phyloP scores from a whole-genome alignment of 2,113 vertebrate species.

The Gnathonemus echidnorhynchus region DNA sequence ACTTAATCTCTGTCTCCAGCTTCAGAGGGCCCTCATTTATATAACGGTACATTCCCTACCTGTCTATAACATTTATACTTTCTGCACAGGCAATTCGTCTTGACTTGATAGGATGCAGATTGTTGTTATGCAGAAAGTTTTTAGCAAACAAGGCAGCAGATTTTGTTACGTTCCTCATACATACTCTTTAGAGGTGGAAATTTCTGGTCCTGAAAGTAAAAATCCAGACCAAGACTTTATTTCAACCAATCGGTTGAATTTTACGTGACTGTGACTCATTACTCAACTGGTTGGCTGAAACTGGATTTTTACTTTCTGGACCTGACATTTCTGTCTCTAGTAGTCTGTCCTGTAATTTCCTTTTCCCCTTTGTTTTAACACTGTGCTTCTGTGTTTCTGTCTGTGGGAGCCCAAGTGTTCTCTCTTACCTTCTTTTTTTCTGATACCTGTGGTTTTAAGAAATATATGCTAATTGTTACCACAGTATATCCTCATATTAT shows the following conservation, averaged over 20 bases:
- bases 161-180: background rate
- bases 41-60: background rate
- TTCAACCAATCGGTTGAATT: background rate
- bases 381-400: background rate
- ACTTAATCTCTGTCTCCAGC: background rate
- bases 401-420: background rate
- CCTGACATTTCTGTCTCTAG: background rate
- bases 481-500: background rate
- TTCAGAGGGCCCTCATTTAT: background rate
- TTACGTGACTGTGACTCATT: background rate
- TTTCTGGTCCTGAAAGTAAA: background rate
- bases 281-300: background rate
- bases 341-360: background rate
- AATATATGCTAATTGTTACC: background rate
- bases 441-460: background rate
- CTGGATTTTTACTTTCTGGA: background rate
- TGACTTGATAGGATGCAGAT: background rate
- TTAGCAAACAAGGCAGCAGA: background rate
- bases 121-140: background rate
- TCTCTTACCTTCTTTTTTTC: background rate
- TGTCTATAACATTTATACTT: background rate
- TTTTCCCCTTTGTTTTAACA: background rate
- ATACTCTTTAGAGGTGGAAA: background rate
- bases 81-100: background rate
- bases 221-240: background rate